phyloP scores from a whole-genome alignment of 2,888 invertebrate genomes.

The Sminthurides aquaticus region DNA sequence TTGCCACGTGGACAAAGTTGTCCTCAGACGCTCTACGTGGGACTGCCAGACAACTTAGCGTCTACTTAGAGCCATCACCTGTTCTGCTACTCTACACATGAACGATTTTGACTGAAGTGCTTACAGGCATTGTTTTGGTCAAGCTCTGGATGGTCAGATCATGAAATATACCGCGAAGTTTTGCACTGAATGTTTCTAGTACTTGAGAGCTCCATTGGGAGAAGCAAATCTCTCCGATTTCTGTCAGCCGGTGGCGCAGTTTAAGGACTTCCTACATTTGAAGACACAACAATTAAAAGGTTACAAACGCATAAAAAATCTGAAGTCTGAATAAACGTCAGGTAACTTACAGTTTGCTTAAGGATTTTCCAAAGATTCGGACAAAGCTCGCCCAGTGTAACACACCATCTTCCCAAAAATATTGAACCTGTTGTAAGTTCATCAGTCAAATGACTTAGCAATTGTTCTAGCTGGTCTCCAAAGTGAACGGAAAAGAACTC shows the following conservation, averaged over 20 bases:
- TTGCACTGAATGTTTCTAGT: conserved; percentile 17
- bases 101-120: background rate
- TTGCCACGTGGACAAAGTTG: background rate
- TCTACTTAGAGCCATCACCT: too few relatives aligned
- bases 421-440: conserved; percentile 11
- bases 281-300: background rate
- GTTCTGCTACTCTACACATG: background rate
- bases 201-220: conserved; percentile 24
- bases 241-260: conserved; percentile 18
- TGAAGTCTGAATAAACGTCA: too few relatives aligned
- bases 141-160: conserved; percentile 5
- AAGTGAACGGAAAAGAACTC: conserved; percentile 31
- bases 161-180: background rate
- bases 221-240: conserved; percentile 33
- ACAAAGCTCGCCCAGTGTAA: conserved; percentile 32
- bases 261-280: conserved; percentile 30
- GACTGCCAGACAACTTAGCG: too few relatives aligned
- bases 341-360: conserved; percentile 30
- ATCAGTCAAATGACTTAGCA: conserved; percentile 14
- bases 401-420: conserved; percentile 33
- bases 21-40: too few relatives aligned
- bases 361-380: conserved; percentile 40
- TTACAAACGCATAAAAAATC: background rate
- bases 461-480: conserved; percentile 22
- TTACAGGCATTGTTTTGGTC: conserved; percentile 31